Percentiles rank a stretch among this genome's conserved stretches.
Conservation (phyloP, 2,797 vertebrate genomes). For the Gorsachius magnificus region DNA sequence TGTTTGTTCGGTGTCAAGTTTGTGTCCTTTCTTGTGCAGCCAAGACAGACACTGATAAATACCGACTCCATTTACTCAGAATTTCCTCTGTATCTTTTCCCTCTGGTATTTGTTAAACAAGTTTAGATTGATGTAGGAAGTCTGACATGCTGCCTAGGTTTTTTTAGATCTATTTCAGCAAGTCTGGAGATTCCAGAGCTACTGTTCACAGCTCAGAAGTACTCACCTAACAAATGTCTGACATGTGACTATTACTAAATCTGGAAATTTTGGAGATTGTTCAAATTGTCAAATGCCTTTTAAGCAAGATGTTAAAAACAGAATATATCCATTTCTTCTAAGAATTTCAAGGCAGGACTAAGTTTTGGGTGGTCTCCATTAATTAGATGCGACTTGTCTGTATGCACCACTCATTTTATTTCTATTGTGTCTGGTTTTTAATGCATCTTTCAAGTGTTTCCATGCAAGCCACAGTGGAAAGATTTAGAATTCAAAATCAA, state of each 20-base stretch:
- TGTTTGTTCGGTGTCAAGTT: background rate
- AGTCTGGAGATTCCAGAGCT: conserved; percentile 19
- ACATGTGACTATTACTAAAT: background rate
- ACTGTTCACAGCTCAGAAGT: background rate
- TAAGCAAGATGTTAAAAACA: background rate
- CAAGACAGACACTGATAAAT: conserved; percentile 7
- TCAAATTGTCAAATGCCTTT: background rate
- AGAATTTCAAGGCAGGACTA: background rate
- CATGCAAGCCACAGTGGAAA: background rate
- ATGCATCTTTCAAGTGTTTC: background rate
- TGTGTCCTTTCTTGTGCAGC: background rate
- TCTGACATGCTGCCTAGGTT: background rate
- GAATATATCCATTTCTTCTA: background rate
- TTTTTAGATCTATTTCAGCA: background rate
- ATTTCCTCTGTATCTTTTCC: conserved; percentile 12
- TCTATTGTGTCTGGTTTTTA: background rate
- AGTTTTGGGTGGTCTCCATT: background rate
- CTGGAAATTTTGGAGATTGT: background rate
- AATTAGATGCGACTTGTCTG: background rate
- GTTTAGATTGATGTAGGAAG: background rate
- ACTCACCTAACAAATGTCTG: background rate
- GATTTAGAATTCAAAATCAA: background rate
- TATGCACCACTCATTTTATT: background rate
- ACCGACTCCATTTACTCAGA: background rate
- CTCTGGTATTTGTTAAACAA: background rate